Conservation (phyloP, 1,140 invertebrate species). For the Drepana arcuata region DNA sequence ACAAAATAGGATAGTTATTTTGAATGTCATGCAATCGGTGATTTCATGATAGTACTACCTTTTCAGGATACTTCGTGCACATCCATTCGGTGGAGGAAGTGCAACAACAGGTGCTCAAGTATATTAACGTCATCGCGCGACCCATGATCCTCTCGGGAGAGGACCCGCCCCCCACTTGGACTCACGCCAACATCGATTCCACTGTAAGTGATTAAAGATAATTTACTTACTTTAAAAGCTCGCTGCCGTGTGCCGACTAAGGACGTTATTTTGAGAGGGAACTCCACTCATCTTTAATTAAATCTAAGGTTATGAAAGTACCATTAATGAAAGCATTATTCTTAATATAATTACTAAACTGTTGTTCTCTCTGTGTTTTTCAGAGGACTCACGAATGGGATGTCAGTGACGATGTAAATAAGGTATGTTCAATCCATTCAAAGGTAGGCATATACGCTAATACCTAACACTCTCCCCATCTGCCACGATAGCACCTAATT, state of each 20-base stretch:
- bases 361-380: no score
- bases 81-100: slow-evolving; percentile 95
- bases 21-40: no score
- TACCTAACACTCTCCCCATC: no score
- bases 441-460: neutral
- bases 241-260: neutral
- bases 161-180: slow-evolving; percentile 89
- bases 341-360: no score
- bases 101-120: slow-evolving; percentile 92
- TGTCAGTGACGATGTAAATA: slow-evolving; percentile 40
- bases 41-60: slow-evolving; percentile 3
- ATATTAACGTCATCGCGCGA: slow-evolving; percentile 90
- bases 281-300: no score
- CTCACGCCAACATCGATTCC: slow-evolving; percentile 88
- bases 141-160: slow-evolving; percentile 85
- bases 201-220: slow-evolving; percentile 73
- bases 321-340: no score
- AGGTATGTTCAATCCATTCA: slow-evolving; percentile 28
- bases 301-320: no score
- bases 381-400: slow-evolving; percentile 45
- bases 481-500: no score
- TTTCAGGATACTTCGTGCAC: slow-evolving; percentile 89
- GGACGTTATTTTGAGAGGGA: no score
- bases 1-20: no score
- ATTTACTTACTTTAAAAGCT: no score